Base-by-base conservation (phyloP, 2,888 invertebrate species). In the Scotopteryx bipunctaria region DNA sequence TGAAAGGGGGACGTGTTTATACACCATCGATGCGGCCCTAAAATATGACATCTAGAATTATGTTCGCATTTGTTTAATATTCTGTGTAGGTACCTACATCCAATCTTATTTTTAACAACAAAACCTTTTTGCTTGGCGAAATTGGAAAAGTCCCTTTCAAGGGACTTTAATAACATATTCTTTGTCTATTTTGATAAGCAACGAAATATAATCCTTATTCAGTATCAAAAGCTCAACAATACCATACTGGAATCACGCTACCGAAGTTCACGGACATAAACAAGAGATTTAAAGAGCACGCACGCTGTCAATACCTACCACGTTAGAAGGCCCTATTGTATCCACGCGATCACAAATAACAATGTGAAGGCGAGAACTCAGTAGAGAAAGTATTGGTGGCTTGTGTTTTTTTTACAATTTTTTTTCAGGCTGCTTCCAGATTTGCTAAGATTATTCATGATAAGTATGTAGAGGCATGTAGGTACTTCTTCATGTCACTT, bases 1-100 rank as follows among this genome's bases (percentile, higher is more conserved):
- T 88, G 89, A 90, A 87, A 83, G 87, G 67, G 69, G 77, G 79
- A 87, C 86, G 86, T 89, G 87, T 88, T 86, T 88, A 86, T 87
- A 87, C 83, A 73, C 74, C 73, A 83, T 79, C 25, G 46, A 31
- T 21, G 51, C 72, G 81, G 76, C 79, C 80, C 77, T 83, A 81
- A 85, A 84, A 88, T 88, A 88, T 86, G 85, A 86, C 85, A 83
- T 77, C 76, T 77, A 78, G 69, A 79, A 84, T n/a, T n/a, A n/a
- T 81, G 76, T 76, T 76, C 72, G 62, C 66, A 69, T 67, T 68
- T 76, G 16, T 40, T 8, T 29, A 27, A 38, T 27, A 38, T 40
- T 32, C 8, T 32, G 11, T 27, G 9, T 11, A 27, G n/a, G 27
- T 27, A 27, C 27, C 9, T 9, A 9, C 8, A 27, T 5, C 19